A percentile compares a stretch with the other conserved stretches of the same genome.
Conservation (phyloP, 2,888 invertebrate genomes). For the Tryphoninae sp. region DNA sequence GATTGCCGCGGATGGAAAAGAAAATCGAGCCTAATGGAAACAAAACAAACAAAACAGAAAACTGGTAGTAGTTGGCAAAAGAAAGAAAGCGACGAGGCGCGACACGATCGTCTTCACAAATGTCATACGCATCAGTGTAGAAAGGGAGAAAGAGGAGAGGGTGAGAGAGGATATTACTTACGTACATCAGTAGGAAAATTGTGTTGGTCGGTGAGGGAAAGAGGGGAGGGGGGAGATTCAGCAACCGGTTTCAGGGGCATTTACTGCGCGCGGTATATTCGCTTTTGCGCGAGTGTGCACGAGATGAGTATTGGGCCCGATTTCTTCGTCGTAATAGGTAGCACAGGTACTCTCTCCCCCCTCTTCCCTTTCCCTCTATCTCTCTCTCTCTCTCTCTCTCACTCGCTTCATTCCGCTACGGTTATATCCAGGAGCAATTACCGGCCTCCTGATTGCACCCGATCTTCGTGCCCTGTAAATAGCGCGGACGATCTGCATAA, state of each 20-base stretch:
- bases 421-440: slow-evolving; percentile 68
- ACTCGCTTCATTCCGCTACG: slow-evolving; percentile 64
- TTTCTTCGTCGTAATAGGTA: slow-evolving; percentile 28
- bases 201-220: slow-evolving; percentile 47
- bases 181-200: slow-evolving; percentile 43
- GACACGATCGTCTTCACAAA: slow-evolving; percentile 74
- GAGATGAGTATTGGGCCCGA: slow-evolving; percentile 49
- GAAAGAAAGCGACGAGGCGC: slow-evolving; percentile 42
- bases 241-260: slow-evolving; percentile 60
- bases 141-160: slow-evolving; percentile 33
- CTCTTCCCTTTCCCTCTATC: slow-evolving; percentile 37
- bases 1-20: too few relatives aligned
- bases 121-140: slow-evolving; percentile 78
- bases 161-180: slow-evolving; percentile 11
- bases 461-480: slow-evolving; percentile 67
- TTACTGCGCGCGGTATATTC: slow-evolving; percentile 39
- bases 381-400: slow-evolving; percentile 45
- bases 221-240: slow-evolving; percentile 53
- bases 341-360: slow-evolving; percentile 14
- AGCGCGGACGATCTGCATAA: slow-evolving; percentile 68
- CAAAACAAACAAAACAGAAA: slow-evolving; percentile 18
- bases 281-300: slow-evolving; percentile 28
- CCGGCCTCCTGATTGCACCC: slow-evolving; percentile 68
- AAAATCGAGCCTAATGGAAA: background rate
- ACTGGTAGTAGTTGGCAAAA: slow-evolving; percentile 1